A percentile compares a stretch with the other conserved stretches of the same genome.
phyloP scores from a whole-genome alignment of 2,113 vertebrate species.

The Dolichotis patagonum region DNA sequence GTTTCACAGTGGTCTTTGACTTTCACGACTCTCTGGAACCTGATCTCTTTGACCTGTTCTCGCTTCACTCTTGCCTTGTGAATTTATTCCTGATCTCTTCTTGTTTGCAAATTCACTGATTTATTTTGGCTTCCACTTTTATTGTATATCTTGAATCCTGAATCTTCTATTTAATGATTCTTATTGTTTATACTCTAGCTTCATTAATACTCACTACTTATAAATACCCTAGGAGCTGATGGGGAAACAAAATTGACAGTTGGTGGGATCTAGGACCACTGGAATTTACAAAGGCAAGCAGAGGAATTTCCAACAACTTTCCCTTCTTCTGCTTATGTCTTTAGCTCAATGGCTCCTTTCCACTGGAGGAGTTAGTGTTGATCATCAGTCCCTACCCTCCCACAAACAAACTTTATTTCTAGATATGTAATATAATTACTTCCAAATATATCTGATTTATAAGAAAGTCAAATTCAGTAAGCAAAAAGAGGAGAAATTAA shows the following conservation, averaged over 20 bases:
- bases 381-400: not conserved
- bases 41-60: not conserved
- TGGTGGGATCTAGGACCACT: not conserved
- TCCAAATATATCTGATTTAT: not conserved
- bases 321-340: not conserved
- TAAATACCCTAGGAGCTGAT: not conserved
- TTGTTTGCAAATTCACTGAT: not conserved
- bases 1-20: not conserved
- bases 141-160: not conserved
- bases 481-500: not conserved
- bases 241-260: not conserved
- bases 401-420: not conserved
- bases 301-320: not conserved
- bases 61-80: not conserved
- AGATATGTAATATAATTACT: not conserved
- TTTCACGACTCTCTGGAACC: not conserved
- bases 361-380: not conserved
- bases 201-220: not conserved
- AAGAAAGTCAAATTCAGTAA: not conserved
- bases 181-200: not conserved
- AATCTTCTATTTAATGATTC: not conserved
- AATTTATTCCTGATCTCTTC: not conserved
- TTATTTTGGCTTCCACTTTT: not conserved
- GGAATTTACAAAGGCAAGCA: not conserved
- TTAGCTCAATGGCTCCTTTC: not conserved